Percentiles rank a stretch among this genome's conserved stretches.
Conservation (phyloP, 2,888 invertebrate genomes). For the Pheosia tremula region DNA sequence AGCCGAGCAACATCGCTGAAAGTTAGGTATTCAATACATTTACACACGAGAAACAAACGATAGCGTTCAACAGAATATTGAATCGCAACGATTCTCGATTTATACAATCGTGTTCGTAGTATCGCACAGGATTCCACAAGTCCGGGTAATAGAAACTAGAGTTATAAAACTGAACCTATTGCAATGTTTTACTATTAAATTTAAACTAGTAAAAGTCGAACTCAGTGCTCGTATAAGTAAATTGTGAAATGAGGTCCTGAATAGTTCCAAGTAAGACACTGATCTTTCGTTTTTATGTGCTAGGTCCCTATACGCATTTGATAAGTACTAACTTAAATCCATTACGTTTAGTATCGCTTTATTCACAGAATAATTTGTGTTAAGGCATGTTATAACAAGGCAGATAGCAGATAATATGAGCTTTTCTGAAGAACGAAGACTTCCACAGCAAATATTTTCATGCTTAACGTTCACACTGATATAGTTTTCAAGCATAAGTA, state of each 20-base stretch:
- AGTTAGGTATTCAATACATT: conserved; percentile 11
- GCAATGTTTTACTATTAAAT: conserved; percentile 49
- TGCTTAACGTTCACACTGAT: too few species aligned
- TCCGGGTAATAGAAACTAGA: conserved; percentile 51
- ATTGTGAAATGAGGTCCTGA: conserved; percentile 42
- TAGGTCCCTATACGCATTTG: too few species aligned
- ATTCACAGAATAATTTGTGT: neutral
- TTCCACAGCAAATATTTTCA: too few species aligned
- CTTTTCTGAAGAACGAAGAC: too few species aligned
- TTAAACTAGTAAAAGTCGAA: conserved; percentile 51
- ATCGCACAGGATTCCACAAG: conserved; percentile 45
- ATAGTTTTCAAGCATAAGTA: too few species aligned
- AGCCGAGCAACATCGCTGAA: neutral
- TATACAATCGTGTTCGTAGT: conserved; percentile 49
- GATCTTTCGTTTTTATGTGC: conserved; percentile 30
- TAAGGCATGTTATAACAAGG: too few species aligned
- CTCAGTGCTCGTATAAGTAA: conserved; percentile 45
- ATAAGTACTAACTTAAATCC: neutral
- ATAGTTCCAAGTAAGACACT: conserved; percentile 40
- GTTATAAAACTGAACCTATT: conserved; percentile 59
- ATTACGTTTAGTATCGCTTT: conserved; percentile 7
- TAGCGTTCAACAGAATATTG: conserved; percentile 34
- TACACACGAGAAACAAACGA: conserved; percentile 29
- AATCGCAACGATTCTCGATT: conserved; percentile 42
- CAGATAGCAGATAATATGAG: too few species aligned